phyloP scores from a whole-genome alignment of 2,113 vertebrate species.

The Pterocles orientalis region DNA sequence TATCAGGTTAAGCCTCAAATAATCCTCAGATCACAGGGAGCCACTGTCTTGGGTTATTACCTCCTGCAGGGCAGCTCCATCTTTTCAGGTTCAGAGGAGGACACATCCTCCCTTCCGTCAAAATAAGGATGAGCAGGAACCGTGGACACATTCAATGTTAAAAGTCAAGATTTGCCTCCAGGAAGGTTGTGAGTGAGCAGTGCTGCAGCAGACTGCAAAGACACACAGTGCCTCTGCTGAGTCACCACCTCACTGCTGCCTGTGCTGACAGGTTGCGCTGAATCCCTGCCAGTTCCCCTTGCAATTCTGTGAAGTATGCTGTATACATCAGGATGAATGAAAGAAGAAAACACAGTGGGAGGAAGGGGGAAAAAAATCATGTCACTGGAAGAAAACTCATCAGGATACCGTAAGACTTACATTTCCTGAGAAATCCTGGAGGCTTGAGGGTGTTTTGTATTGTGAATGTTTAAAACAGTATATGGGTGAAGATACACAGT shows the following conservation, averaged over 20 bases:
- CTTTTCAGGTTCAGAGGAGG: background rate
- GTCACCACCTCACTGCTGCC: slow-evolving; percentile 37
- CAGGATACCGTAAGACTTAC: background rate
- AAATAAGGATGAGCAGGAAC: background rate
- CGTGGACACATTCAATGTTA: background rate
- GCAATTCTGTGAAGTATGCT: background rate
- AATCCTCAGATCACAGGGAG: background rate
- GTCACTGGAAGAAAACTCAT: background rate
- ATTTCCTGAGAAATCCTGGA: background rate
- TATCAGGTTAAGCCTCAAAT: background rate
- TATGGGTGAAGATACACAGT: background rate
- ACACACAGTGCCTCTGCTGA: slow-evolving; percentile 42
- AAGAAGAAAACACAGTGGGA: background rate
- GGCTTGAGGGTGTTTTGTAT: background rate
- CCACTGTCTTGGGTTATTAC: background rate
- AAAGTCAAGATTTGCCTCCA: background rate
- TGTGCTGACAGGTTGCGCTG: slow-evolving; percentile 3
- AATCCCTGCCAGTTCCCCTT: background rate
- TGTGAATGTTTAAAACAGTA: background rate
- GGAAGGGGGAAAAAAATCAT: background rate
- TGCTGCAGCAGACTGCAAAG: background rate
- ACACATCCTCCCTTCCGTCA: background rate
- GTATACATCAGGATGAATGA: background rate
- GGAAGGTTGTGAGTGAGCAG: background rate
- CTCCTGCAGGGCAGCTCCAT: background rate